Base-by-base conservation (phyloP, 2,888 invertebrate genomes). In the Nebria brevicollis region DNA sequence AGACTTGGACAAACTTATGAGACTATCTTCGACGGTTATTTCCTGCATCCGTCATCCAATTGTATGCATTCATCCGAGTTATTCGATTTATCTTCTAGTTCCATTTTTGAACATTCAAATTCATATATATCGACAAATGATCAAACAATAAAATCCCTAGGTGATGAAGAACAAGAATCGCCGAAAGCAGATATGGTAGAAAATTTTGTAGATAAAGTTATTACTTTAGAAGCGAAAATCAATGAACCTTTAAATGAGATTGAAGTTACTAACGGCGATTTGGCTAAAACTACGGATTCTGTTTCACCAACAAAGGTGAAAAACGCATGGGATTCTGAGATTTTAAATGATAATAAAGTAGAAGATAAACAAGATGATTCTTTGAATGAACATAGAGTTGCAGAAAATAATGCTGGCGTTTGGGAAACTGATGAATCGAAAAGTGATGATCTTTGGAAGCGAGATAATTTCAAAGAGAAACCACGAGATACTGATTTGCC, bases 1-100 rank as follows among this genome's bases (percentile, higher is more conserved):
- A 81, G 76, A 41, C 34, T 80, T n/a, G 80, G 75, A 64, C 80
- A 80, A 25, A 75, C 75, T 26, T 80, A 80, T 70, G 80, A 80
- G 10, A 75, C 70, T 20, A 80, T 80, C 41, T 80, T 72, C 41
- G 20, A 70, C 41, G 80, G 75, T 26, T 80, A 80, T 64, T 80
- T 70, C 68, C 66, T 5, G 42, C 74, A 66, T 34, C 5, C 74
- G 43, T 43, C 43, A 66, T 73, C 10, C 74, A n/a, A n/a, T 72
- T 73, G 64, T 42, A 43, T 72, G 66, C 66, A 54, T 54, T 54
- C 54, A 54, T 1, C 54, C 8, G 54, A 54, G 11, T 11, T 54
- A 54, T 54, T 54, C 54, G 13, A 54, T 54, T 54, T 54, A 54
- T 54, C 54, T 8, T 13, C 2, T 13, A 11, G 54, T 54, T 54